Evolutionary conservation across 2,113 vertebrate genomes (phyloP), one percentile per base, ranked within the genome.

Genomic region (crab-eating macaque (Macaca fascicularis)): DNA sequence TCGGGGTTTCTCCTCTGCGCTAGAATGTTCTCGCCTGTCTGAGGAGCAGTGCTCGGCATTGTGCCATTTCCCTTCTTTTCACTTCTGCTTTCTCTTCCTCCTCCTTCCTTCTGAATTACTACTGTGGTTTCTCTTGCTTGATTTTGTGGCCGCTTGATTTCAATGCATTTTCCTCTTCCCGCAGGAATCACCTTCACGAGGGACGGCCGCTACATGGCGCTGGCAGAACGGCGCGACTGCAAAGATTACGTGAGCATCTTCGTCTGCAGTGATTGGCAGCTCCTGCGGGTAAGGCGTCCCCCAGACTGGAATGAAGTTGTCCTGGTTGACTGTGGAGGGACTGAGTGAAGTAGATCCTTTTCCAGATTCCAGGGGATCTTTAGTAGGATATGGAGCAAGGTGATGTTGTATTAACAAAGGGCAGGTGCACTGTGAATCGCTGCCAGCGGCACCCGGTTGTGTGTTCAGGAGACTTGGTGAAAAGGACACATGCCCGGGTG

Each of bases 211-310:
- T 99, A 99, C 84, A 98, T 99, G 99, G 99, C 99, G 0, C 96
- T 99, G 97, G 99, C 99, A 0, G 99, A 99, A 95, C 98, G 99
- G 2, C 99, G 99, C 0, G 99, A 99, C 99, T 99, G 99, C 98
- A 99, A 99, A 97, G 99, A 99, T 97, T 99, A 98, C 50, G 97
- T 99, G 83, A 99, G 99, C 98, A 97, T 99, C 98, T 99, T 99
- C 0, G 99, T 99, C 11, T 99, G 99, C 97, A 99, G 98, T 0
- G 99, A 99, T 98, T 99, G 99, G 99, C 99, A 99, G 98, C 99
- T 99, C n/a, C 98, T 99, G 55, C 98, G 99, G 98, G 99, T 99
- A 92, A 99, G 99, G 75, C 94, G 5, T 43, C 59, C 72, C 40
- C 0, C n/a, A 17, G 12, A 35, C 10, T 2, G 70, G 38, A 38